Conservation (phyloP, 2,113 vertebrate species). For the Agapornis roseicollis region DNA sequence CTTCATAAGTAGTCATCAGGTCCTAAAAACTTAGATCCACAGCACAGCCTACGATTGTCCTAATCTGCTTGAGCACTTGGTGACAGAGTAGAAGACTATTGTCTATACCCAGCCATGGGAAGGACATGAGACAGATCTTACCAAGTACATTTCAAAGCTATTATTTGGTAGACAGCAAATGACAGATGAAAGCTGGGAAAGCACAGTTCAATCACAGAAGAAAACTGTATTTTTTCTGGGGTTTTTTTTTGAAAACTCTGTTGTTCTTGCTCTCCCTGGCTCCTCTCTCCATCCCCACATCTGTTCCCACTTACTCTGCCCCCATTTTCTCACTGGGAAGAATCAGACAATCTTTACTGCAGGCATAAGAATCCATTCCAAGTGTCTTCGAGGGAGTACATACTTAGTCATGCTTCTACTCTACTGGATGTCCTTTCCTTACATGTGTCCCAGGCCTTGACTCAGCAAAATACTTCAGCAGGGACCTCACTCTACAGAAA, state of each 20-base stretch:
- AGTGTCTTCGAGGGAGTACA: constrained; percentile 43
- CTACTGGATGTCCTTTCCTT: constrained; percentile 21
- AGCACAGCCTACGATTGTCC: neutral
- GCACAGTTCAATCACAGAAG: constrained; percentile 31
- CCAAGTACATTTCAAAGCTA: constrained; percentile 36
- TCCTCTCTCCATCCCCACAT: constrained; percentile 12
- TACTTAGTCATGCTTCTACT: constrained; percentile 21
- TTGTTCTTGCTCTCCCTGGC: constrained; percentile 16
- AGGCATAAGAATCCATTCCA: neutral
- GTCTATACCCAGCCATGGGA: neutral
- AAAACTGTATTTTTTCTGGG: constrained; percentile 35
- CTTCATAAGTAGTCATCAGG: constrained; percentile 28
- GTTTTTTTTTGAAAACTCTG: neutral
- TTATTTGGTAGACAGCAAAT: constrained; percentile 60
- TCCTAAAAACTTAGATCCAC: neutral
- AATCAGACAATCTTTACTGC: constrained; percentile 40
- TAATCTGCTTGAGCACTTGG: neutral
- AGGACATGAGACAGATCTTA: constrained; percentile 20
- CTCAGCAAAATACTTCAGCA: neutral
- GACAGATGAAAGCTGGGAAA: constrained; percentile 59
- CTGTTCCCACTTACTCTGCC: constrained; percentile 53
- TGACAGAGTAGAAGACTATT: constrained; percentile 35
- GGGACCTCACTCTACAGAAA: neutral
- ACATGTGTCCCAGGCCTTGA: neutral
- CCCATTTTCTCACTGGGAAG: constrained; percentile 48